Evolutionary conservation across 2,113 vertebrate genomes (phyloP).

Genomic region (Pyrgilauda ruficollis): DNA sequence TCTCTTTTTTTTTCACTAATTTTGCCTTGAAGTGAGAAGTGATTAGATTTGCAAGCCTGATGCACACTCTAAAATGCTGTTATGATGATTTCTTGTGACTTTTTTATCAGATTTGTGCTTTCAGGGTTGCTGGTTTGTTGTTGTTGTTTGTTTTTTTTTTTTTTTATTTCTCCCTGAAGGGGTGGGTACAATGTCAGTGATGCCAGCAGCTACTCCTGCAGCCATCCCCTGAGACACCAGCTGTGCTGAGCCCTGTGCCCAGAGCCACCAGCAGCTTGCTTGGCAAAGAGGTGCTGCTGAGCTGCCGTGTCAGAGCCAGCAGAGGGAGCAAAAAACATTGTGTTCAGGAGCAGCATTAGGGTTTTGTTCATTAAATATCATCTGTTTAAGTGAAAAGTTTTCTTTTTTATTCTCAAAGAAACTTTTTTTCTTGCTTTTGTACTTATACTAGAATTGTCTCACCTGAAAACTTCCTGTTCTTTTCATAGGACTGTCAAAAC

Average conservation of each 20-base stretch:
- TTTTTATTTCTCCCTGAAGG: background rate
- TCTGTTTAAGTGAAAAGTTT: background rate
- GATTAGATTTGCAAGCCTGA: background rate
- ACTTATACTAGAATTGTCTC: background rate
- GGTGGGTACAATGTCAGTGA: background rate
- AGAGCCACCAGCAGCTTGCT: background rate
- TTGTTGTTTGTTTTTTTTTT: background rate
- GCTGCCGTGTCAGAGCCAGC: background rate
- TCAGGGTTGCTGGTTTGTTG: background rate
- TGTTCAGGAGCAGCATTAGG: background rate
- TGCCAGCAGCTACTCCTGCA: background rate
- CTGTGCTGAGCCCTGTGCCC: background rate
- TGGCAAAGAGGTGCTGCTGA: background rate
- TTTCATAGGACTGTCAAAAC: background rate
- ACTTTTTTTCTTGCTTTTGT: background rate
- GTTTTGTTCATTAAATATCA: background rate
- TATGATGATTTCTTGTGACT: background rate
- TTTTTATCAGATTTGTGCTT: background rate
- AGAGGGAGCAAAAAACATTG: conserved; percentile 60
- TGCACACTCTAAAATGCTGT: background rate
- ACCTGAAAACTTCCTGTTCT: background rate
- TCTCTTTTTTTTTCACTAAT: background rate
- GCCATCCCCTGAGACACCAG: background rate
- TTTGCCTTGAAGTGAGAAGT: background rate
- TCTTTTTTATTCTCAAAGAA: background rate